Percentiles rank a stretch among this genome's conserved stretches.
Conservation (phyloP, 2,888 invertebrate genomes). For the Drosophila yooni region DNA sequence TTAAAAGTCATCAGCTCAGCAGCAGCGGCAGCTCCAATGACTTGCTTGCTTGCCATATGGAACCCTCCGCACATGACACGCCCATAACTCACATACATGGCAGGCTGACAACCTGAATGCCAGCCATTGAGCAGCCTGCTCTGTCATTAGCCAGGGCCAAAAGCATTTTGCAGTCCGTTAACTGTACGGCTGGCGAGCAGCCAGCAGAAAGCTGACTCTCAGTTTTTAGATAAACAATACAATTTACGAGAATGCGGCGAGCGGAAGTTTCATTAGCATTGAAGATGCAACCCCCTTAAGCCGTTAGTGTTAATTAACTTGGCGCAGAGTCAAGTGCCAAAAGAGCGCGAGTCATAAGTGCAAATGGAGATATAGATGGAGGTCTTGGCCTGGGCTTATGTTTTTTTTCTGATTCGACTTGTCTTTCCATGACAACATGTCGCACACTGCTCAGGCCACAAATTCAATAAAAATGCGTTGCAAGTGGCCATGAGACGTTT, state of each 20-base stretch:
- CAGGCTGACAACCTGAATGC: conserved; percentile 24
- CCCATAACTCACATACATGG: conserved; percentile 47
- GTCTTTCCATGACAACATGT: conserved; percentile 31
- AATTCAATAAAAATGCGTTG: conserved; percentile 76
- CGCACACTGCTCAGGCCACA: conserved; percentile 44
- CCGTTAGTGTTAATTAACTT: conserved; percentile 78
- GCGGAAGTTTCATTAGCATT: conserved; percentile 74
- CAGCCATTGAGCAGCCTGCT: background rate
- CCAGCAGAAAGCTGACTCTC: conserved; percentile 36
- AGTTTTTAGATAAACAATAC: conserved; percentile 69
- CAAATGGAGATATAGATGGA: conserved; percentile 17
- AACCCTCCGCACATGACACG: conserved; percentile 29
- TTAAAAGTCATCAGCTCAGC: conserved; percentile 74
- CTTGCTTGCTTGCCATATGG: conserved; percentile 69
- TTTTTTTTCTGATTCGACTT: background rate
- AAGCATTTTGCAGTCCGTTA: conserved; percentile 51
- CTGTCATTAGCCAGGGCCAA: conserved; percentile 32
- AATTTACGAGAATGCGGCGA: conserved; percentile 66
- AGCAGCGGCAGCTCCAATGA: conserved; percentile 62
- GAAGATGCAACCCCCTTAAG: conserved; percentile 25
- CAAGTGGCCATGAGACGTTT: conserved; percentile 65
- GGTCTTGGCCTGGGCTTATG: background rate
- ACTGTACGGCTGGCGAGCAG: conserved; percentile 48
- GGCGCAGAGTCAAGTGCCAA: conserved; percentile 70
- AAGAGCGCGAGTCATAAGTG: conserved; percentile 40